Percentiles rank a stretch among this genome's conserved stretches.
Evolutionary conservation across 2,888 invertebrate genomes (phyloP).

Genomic region (Eupeodes latifasciatus): DNA sequence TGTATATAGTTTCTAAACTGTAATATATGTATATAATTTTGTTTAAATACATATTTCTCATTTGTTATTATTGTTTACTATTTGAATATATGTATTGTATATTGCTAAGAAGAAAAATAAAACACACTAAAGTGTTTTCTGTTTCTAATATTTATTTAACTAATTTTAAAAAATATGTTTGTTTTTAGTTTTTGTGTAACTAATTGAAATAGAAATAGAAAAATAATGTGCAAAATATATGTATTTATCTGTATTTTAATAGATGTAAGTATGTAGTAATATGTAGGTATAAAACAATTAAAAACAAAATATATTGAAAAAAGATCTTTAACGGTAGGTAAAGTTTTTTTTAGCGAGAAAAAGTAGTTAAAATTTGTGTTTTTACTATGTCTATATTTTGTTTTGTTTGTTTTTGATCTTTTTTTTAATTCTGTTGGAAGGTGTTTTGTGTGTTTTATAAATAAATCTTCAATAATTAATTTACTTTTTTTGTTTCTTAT

Average conservation of each 20-base stretch:
- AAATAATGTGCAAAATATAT: slow-evolving; percentile 47
- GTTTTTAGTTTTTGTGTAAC: not conserved
- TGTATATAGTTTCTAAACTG: slow-evolving; percentile 18
- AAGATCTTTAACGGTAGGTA: not conserved
- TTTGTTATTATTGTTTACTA: slow-evolving; percentile 25
- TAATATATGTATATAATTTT: slow-evolving; percentile 28
- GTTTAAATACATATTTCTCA: slow-evolving; percentile 8
- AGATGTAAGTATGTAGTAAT: not conserved
- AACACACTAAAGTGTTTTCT: slow-evolving; percentile 12
- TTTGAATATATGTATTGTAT: slow-evolving; percentile 14
- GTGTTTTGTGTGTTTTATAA: slow-evolving; percentile 42
- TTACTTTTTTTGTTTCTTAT: slow-evolving; percentile 49
- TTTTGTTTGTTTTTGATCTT: slow-evolving; percentile 6
- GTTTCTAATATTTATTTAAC: not conserved
- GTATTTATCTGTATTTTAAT: slow-evolving; percentile 2
- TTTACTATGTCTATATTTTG: not conserved
- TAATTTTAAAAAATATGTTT: not conserved
- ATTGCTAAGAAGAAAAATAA: not conserved
- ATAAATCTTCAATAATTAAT: slow-evolving; percentile 30
- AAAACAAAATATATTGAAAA: slow-evolving; percentile 36
- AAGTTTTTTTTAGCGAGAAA: slow-evolving; percentile 14
- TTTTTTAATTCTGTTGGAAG: slow-evolving; percentile 33
- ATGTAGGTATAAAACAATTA: slow-evolving; percentile 12
- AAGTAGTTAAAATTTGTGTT: slow-evolving; percentile 38
- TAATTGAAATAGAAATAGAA: slow-evolving; percentile 29